Percentiles rank a stretch among this genome's conserved stretches.
Conservation (phyloP, 2,888 invertebrate species). For the Sinhomidia bicolor region DNA sequence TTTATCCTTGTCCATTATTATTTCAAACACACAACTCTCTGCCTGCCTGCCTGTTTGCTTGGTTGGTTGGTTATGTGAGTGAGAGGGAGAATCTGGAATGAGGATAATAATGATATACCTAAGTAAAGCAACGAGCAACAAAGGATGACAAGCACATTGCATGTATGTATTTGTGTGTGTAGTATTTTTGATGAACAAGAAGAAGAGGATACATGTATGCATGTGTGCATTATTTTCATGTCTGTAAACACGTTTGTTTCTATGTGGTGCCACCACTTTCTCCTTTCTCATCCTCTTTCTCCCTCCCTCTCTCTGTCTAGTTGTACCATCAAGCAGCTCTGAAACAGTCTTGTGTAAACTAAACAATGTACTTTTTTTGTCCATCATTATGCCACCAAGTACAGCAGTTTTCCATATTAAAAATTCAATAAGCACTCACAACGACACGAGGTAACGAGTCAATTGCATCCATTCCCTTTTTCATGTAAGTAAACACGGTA, state of each 20-base stretch:
- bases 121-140: not conserved
- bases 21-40: constrained; percentile 14
- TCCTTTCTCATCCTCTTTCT: not conserved
- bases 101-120: not conserved
- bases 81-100: not conserved
- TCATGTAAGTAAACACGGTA: not conserved
- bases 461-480: constrained; percentile 50
- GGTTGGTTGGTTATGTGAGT: not conserved
- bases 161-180: not conserved
- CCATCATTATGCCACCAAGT: not conserved
- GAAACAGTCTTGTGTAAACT: not conserved
- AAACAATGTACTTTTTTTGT: not conserved
- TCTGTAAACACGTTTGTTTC: not conserved
- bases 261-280: not conserved
- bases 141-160: not conserved
- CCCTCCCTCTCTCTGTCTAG: not conserved
- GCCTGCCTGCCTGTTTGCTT: not conserved
- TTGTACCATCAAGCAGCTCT: not conserved
- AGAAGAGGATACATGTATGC: no score
- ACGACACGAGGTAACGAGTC: constrained; percentile 39
- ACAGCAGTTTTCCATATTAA: constrained; percentile 26
- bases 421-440: constrained; percentile 60
- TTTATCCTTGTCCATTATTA: not conserved
- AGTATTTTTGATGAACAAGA: not conserved
- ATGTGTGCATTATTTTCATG: not conserved